Conservation (phyloP, 2,797 vertebrate genomes). For the Siniperca obscura region DNA sequence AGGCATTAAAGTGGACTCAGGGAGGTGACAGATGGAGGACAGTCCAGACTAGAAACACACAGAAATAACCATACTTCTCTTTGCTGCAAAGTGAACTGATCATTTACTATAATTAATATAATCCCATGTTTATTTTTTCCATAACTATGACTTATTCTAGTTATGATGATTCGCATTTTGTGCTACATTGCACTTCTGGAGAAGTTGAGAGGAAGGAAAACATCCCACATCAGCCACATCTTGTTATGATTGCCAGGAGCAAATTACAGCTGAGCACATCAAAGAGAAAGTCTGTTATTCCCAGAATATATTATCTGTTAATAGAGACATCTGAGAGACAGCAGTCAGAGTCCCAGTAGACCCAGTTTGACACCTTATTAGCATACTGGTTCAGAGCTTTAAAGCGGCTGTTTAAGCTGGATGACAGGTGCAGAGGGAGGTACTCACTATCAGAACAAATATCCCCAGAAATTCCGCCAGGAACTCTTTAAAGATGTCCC, state of each 20-base stretch:
- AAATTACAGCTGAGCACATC: constrained; percentile 66
- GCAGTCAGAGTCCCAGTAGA: constrained; percentile 66
- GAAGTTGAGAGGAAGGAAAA: constrained; percentile 15
- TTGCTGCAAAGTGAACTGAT: background rate
- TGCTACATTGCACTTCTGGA: constrained; percentile 10
- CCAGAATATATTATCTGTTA: constrained; percentile 56
- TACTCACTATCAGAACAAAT: constrained; percentile 95
- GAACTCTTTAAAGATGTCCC: constrained; percentile 90
- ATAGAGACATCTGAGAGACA: constrained; percentile 69
- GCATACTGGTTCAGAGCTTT: constrained; percentile 64
- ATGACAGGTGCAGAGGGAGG: constrained; percentile 74
- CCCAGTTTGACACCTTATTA: constrained; percentile 75
- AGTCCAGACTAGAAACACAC: constrained; percentile 15
- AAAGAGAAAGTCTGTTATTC: constrained; percentile 56
- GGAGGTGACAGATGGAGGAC: constrained; percentile 48
- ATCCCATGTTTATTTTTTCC: no score
- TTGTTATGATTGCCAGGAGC: constrained; percentile 54
- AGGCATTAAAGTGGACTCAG: constrained; percentile 43
- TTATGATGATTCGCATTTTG: constrained; percentile 7
- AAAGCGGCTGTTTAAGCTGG: constrained; percentile 70
- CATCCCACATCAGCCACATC: constrained; percentile 45
- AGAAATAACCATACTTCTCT: background rate
- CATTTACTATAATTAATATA: background rate
- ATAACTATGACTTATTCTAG: background rate
- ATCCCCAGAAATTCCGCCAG: constrained; percentile 95